Percentiles rank a stretch among this genome's conserved stretches.
These are phyloP conservation scores for Exaiptasia diaphana DNA, from an alignment of 64 coral and sea anemone species.

Conservation along the genomic window DNA sequence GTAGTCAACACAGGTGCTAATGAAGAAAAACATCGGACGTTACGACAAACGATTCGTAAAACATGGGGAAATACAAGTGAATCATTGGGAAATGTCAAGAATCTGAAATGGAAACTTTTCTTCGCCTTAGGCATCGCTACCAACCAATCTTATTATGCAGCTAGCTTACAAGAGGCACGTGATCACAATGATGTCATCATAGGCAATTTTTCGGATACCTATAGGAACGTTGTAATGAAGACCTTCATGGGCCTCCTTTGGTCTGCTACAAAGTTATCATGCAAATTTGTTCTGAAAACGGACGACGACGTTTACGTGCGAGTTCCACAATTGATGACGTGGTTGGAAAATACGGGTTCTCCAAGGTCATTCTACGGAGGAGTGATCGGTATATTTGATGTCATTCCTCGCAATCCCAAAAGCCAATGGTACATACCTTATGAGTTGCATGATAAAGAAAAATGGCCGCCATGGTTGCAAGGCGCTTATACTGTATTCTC, in stretches of 20 bases:
- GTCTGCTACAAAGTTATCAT: background rate
- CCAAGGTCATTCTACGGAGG: background rate
- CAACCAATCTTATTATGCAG: background rate
- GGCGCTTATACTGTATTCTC: background rate
- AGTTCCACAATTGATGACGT: background rate
- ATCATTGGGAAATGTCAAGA: background rate
- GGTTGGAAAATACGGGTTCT: background rate
- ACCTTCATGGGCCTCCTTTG: background rate
- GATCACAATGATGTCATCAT: conserved; percentile 2
- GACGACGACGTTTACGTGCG: conserved; percentile 27
- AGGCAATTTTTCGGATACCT: conserved; percentile 1
- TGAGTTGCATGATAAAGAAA: background rate
- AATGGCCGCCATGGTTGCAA: background rate
- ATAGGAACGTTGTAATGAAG: background rate
- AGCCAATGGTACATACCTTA: background rate
- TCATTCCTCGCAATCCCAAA: background rate
- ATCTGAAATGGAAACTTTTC: background rate
- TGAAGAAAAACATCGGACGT: background rate
- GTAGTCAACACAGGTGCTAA: background rate
- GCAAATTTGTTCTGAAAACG: background rate
- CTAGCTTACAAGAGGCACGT: background rate
- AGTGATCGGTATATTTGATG: background rate
- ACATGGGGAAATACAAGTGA: background rate
- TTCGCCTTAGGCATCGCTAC: background rate
- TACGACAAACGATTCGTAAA: background rate